phyloP scores from a whole-genome alignment of 2,888 invertebrate species.

The Eristalis arbustorum region DNA sequence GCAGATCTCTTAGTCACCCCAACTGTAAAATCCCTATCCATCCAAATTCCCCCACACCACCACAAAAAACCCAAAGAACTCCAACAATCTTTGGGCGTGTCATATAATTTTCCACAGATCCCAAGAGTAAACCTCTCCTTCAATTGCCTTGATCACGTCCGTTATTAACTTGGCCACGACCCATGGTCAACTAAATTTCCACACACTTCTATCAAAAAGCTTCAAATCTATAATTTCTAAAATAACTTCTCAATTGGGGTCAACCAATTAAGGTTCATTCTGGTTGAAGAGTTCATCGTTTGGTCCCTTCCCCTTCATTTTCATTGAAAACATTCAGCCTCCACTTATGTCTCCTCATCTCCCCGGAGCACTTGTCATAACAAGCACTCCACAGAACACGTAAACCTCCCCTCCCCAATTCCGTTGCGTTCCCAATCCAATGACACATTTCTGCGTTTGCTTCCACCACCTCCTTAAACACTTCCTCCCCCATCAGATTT shows the following conservation, averaged over 20 bases:
- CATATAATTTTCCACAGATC: neutral
- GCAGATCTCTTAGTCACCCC: too few species aligned
- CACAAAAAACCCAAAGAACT: neutral
- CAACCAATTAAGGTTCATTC: slow-evolving; percentile 45
- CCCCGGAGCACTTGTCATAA: slow-evolving; percentile 44
- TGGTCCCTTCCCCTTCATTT: slow-evolving; percentile 8
- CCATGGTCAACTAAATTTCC: neutral
- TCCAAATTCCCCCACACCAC: neutral
- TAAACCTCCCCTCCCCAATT: neutral
- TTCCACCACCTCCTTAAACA: neutral
- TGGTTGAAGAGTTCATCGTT: slow-evolving; percentile 35
- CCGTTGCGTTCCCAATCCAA: neutral
- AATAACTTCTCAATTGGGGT: slow-evolving; percentile 37
- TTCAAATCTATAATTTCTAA: neutral
- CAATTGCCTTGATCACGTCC: neutral
- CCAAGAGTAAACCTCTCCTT: neutral
- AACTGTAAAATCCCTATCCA: neutral
- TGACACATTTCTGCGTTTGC: neutral
- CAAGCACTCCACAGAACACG: slow-evolving; percentile 29
- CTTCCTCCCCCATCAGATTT: neutral
- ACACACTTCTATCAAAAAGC: neutral
- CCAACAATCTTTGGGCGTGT: neutral
- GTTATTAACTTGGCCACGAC: neutral
- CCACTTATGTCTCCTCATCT: slow-evolving; percentile 18
- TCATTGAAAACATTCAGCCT: slow-evolving; percentile 25